Evolutionary conservation across 23 tunicate genomes (phyloP).

Genomic region (Phallusia fumigata): DNA sequence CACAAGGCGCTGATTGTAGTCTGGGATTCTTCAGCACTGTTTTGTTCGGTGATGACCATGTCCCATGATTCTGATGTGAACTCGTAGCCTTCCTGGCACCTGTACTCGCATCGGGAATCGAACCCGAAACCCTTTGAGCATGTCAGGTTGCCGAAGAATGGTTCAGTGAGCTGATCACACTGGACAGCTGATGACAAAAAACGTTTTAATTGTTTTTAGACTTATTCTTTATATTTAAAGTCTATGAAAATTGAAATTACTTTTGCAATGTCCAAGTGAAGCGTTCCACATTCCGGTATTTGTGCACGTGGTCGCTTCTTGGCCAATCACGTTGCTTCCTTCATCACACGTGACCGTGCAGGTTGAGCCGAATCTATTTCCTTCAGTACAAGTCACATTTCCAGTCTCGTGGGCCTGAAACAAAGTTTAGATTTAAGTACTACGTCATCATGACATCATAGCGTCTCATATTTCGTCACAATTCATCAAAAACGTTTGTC

Average conservation of each 20-base stretch:
- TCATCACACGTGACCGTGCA: slow-evolving; percentile 49
- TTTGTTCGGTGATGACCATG: not conserved
- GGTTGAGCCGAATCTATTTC: slow-evolving; percentile 46
- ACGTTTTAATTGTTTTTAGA: not conserved
- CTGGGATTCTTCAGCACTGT: not conserved
- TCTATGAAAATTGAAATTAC: too few species aligned
- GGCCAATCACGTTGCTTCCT: slow-evolving; percentile 48
- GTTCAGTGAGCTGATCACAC: slow-evolving; percentile 13
- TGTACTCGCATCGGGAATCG: slow-evolving; percentile 41
- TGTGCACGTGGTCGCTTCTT: slow-evolving; percentile 25
- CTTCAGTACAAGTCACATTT: slow-evolving; percentile 52
- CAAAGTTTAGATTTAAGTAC: not conserved
- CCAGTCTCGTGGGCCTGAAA: slow-evolving; percentile 65
- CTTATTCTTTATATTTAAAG: too few species aligned
- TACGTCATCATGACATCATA: too few species aligned
- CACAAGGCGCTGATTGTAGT: slow-evolving; percentile 13
- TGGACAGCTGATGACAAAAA: slow-evolving; percentile 10
- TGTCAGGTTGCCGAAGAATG: slow-evolving; percentile 18
- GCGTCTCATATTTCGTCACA: too few species aligned
- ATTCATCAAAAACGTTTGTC: too few species aligned
- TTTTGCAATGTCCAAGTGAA: slow-evolving; percentile 65
- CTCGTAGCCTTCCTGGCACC: slow-evolving; percentile 64
- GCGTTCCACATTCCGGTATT: slow-evolving; percentile 53
- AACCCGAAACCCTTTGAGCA: slow-evolving; percentile 51
- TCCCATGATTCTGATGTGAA: slow-evolving; percentile 11